Evolutionary conservation across 2,113 vertebrate species (phyloP).

Genomic region (Proterorhinus semilunaris): DNA sequence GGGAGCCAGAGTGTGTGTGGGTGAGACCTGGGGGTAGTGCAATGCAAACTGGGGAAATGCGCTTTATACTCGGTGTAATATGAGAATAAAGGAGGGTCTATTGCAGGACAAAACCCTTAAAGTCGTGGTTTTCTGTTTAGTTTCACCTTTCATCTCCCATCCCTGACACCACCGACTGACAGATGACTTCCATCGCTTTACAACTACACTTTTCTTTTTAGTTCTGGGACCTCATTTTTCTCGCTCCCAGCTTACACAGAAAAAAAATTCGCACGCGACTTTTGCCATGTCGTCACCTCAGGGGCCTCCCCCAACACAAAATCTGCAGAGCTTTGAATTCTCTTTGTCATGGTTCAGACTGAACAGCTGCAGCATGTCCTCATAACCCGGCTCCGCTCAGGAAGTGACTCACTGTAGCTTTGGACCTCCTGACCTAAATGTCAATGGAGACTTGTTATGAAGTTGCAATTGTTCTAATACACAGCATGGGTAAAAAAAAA

Average conservation of each 20-base stretch:
- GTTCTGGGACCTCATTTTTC: background rate
- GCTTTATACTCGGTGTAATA: too few species aligned
- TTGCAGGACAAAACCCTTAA: too few species aligned
- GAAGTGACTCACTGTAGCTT: slow-evolving; percentile 68
- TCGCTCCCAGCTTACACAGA: slow-evolving; percentile 8
- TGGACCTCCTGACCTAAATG: slow-evolving; percentile 53
- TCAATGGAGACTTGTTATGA: slow-evolving; percentile 3
- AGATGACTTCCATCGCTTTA: background rate
- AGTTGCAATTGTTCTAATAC: too few species aligned
- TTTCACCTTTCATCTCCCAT: background rate
- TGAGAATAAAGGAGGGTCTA: too few species aligned
- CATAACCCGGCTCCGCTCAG: slow-evolving; percentile 58
- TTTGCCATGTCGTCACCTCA: slow-evolving; percentile 27
- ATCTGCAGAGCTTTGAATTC: slow-evolving; percentile 34
- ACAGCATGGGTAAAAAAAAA: too few species aligned
- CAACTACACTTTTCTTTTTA: background rate
- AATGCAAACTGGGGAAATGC: background rate
- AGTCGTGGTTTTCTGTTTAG: too few species aligned
- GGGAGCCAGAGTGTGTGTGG: slow-evolving; percentile 4
- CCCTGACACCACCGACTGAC: background rate
- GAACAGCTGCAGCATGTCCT: slow-evolving; percentile 62
- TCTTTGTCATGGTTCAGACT: slow-evolving; percentile 51
- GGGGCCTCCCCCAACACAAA: slow-evolving; percentile 33
- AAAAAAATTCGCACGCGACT: background rate
- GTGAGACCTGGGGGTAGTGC: slow-evolving; percentile 1